These are phyloP conservation scores for Bradypus variegatus DNA, from an alignment of 2,797 vertebrate species.

Conservation along the genomic window DNA sequence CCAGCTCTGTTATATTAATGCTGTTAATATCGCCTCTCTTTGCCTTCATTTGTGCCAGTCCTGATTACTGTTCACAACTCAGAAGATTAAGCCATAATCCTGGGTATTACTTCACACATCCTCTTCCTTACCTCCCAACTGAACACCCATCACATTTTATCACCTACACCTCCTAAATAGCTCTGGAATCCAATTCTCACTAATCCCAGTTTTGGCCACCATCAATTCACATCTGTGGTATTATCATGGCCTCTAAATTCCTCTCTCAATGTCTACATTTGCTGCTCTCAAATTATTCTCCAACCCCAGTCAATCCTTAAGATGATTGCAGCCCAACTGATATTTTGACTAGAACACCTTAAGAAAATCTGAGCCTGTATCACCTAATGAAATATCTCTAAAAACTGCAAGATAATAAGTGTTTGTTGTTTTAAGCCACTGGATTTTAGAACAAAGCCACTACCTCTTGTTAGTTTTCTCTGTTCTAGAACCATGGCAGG, in stretches of 20 bases:
- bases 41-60: background rate
- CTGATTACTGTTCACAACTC: background rate
- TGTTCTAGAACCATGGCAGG: background rate
- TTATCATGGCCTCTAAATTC: background rate
- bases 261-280: background rate
- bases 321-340: background rate
- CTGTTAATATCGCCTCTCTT: background rate
- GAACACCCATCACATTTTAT: constrained; percentile 4
- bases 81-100: background rate
- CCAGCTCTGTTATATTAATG: background rate
- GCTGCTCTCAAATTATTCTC: background rate
- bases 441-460: background rate
- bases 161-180: background rate
- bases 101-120: background rate
- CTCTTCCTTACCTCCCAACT: background rate
- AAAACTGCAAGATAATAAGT: background rate
- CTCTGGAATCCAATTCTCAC: background rate
- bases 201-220: background rate
- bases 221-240: background rate
- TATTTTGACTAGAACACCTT: background rate
- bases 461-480: background rate
- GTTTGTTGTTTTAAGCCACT: background rate
- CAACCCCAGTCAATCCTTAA: background rate
- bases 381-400: background rate
- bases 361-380: background rate